phyloP scores from a whole-genome alignment of 1,140 invertebrate genomes.

The Bombus pyrosoma region DNA sequence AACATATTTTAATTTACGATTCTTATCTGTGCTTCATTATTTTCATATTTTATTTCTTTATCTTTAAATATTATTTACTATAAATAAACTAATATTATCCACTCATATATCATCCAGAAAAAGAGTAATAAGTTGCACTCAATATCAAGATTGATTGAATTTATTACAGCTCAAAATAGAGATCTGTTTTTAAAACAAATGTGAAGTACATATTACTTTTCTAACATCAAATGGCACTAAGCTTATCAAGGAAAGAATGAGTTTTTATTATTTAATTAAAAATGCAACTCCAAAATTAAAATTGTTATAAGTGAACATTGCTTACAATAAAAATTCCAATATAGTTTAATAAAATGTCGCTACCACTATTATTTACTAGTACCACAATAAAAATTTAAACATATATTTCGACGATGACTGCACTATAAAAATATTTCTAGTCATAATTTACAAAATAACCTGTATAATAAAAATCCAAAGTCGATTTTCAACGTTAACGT shows the following conservation, averaged over 20 bases:
- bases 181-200: not conserved
- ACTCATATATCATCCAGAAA: too few species aligned
- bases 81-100: too few species aligned
- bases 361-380: not conserved
- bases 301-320: not conserved
- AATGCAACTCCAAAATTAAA: not conserved
- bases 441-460: not conserved
- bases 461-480: too few species aligned
- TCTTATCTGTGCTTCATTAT: too few species aligned
- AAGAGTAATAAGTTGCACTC: not conserved
- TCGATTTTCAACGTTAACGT: too few species aligned
- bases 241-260: not conserved
- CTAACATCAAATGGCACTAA: not conserved
- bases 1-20: too few species aligned
- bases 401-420: not conserved
- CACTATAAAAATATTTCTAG: not conserved
- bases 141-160: not conserved
- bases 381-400: not conserved
- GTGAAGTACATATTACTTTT: not conserved
- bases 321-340: not conserved
- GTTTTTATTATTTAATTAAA: not conserved
- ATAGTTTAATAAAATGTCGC: not conserved
- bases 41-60: too few species aligned
- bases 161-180: not conserved
- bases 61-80: too few species aligned